Percentiles rank a stretch among this genome's conserved stretches.
phyloP scores from a whole-genome alignment of 2,888 invertebrate species.

The Polydrusus cervinus region DNA sequence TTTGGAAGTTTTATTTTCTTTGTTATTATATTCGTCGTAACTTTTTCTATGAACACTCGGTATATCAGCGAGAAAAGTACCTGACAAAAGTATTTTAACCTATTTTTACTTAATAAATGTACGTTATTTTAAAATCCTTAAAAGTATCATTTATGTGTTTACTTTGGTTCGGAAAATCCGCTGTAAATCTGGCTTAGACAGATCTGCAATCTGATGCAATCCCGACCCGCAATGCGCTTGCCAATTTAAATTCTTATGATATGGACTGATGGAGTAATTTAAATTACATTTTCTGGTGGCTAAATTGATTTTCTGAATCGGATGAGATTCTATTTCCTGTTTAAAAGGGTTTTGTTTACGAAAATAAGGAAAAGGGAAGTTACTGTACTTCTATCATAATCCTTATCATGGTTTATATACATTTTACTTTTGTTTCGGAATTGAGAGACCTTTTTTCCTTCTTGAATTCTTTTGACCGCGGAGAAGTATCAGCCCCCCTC shows the following conservation, averaged over 20 bases:
- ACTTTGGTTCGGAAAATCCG: constrained; percentile 19
- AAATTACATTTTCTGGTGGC: constrained; percentile 16
- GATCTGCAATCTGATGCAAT: constrained; percentile 31
- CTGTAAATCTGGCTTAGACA: constrained; percentile 27
- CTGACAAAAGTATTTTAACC: no score
- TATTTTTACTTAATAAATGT: no score
- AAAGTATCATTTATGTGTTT: not conserved
- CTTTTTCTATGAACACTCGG: no score
- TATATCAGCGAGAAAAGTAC: no score
- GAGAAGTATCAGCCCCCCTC: no score
- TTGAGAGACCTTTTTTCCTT: no score
- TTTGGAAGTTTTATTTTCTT: no score
- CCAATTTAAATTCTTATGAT: constrained; percentile 42
- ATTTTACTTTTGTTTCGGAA: no score
- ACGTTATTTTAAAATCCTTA: not conserved
- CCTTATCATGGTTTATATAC: no score
- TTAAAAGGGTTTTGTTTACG: not conserved
- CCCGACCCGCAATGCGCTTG: constrained; percentile 33
- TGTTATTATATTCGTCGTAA: no score
- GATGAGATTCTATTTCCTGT: constrained; percentile 1
- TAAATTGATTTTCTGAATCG: constrained; percentile 16
- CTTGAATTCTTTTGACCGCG: no score
- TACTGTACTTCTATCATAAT: no score
- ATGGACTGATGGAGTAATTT: constrained; percentile 18
- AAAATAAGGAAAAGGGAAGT: not conserved